Base-by-base conservation (phyloP, 2,797 vertebrate genomes). In the Rhadinocentrus ornatus region DNA sequence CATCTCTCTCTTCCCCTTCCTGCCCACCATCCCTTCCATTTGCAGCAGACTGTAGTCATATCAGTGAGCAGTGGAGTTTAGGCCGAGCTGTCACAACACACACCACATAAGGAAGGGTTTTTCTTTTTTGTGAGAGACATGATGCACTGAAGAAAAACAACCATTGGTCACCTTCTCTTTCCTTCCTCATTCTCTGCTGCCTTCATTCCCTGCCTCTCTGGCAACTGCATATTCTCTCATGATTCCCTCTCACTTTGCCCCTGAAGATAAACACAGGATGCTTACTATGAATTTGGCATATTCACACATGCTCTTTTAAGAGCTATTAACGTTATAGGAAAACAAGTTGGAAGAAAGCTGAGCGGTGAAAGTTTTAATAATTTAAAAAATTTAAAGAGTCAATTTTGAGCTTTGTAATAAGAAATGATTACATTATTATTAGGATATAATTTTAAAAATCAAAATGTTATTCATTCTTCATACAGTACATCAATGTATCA, bases 81-180 rank as follows among this genome's bases (percentile, higher is more conserved):
- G 77, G 78, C 78, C 83, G 80, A 77, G 71, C 78, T 88, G 82
- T 88, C 89, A 90, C 71, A 83, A 87, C 76, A 87, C 22, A 31
- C 62, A 46, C 64, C 3, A 35, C 63, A 63, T 31, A 62, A 83
- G 39, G 62, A 63, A 55, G 69, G 58, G 59, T 3, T 52, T 71
- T 69, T 65, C 26, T 59, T 2, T 41, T 54, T 31, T 41, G n/a
- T 41, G 24, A 32, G 54, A 13, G 64, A 74, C 66, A 62, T 24
- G 37, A 66, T 12, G 73, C 50, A 60, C 9, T n/a, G 57, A 71
- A 68, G 62, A 73, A 81, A 77, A 82, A 18, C 65, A 73, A 81
- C 31, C 56, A 52, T 22, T 62, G 67, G 41, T 63, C 66, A 62
- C 57, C 59, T 61, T 64, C 58, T 74, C 61, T 37, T 59, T 73